These are phyloP conservation scores for Poecilia gillii DNA, from an alignment of 2,797 vertebrate species.

Conservation along the genomic window DNA sequence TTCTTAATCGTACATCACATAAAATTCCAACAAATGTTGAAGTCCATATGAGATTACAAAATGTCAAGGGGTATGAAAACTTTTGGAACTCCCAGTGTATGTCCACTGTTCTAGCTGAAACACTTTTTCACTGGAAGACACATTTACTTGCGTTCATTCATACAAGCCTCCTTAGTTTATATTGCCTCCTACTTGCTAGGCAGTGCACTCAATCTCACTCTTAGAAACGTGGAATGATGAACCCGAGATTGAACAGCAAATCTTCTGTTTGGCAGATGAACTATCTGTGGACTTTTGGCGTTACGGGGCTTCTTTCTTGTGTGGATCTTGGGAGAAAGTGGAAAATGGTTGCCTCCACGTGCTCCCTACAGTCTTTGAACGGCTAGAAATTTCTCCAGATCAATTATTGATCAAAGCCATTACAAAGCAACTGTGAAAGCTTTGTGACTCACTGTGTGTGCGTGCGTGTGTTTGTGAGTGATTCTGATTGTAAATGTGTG, in stretches of 20 bases:
- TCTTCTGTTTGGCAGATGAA: background rate
- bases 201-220: background rate
- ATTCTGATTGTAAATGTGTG: constrained; percentile 34
- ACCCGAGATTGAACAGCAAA: background rate
- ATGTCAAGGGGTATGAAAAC: background rate
- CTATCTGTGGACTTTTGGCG: background rate
- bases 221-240: constrained; percentile 1
- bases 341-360: constrained; percentile 47
- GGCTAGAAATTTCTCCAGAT: constrained; percentile 67
- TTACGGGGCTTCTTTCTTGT: constrained; percentile 14
- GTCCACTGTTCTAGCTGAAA: background rate
- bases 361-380: constrained; percentile 56
- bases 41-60: background rate
- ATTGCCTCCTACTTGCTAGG: background rate
- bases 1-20: background rate
- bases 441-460: constrained; percentile 31
- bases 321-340: constrained; percentile 32
- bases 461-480: constrained; percentile 22
- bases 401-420: constrained; percentile 79
- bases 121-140: background rate
- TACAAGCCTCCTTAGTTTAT: background rate
- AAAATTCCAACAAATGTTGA: background rate
- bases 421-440: constrained; percentile 58
- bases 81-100: background rate
- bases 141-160: background rate